These are phyloP conservation scores for Seriola dumerili DNA, from an alignment of 2,113 vertebrate species.

Conservation along the genomic window DNA sequence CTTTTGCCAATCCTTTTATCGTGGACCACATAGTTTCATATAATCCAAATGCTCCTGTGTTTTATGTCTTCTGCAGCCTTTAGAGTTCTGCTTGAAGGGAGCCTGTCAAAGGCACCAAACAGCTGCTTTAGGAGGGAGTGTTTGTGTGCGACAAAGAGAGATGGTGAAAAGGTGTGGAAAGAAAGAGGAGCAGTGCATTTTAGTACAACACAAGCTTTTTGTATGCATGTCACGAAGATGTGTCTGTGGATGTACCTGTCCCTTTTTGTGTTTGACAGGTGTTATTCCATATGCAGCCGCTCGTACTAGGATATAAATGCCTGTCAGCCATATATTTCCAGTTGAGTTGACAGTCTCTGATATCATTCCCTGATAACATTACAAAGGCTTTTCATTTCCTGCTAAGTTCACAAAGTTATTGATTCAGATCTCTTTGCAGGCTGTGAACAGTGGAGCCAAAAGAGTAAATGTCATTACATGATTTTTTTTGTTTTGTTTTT, in stretches of 20 bases:
- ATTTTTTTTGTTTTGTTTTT: not conserved
- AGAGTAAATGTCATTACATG: not conserved
- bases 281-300: not conserved
- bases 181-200: not conserved
- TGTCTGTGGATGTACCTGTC: not conserved
- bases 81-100: not conserved
- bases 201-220: not conserved
- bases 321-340: slow-evolving; percentile 33
- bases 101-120: not conserved
- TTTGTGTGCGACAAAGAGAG: slow-evolving; percentile 18
- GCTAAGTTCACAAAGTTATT: not conserved
- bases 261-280: slow-evolving; percentile 39
- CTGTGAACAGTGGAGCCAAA: not conserved
- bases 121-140: slow-evolving; percentile 14
- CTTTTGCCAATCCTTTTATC: slow-evolving; percentile 3
- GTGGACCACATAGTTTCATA: not conserved
- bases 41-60: slow-evolving; percentile 7
- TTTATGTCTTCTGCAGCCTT: slow-evolving; percentile 4
- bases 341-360: slow-evolving; percentile 5
- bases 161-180: not conserved
- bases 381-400: slow-evolving; percentile 32
- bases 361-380: slow-evolving; percentile 1
- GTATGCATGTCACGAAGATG: slow-evolving; percentile 10
- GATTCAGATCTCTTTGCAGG: not conserved
- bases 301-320: slow-evolving; percentile 1